A percentile compares a stretch with the other conserved stretches of the same genome.
Conservation (phyloP, 2,797 vertebrate species). For the Pipistrellus pipistrellus region DNA sequence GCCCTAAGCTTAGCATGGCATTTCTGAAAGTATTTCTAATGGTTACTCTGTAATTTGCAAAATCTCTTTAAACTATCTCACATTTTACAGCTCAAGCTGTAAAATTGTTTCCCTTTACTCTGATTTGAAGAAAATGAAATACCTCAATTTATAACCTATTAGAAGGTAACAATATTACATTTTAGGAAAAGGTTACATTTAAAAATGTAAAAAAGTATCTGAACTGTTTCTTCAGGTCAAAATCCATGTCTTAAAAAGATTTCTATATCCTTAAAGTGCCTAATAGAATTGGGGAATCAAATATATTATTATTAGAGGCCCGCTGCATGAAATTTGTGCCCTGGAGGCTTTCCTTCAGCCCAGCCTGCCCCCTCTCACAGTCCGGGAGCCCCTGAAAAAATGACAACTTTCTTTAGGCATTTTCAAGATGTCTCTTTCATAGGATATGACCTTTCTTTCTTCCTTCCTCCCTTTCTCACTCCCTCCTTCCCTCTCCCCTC, state of each 20-base stretch:
- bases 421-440: too few relatives aligned
- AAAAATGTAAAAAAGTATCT: slow-evolving; percentile 13
- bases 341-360: too few relatives aligned
- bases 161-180: slow-evolving; percentile 12
- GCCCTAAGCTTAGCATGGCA: neutral
- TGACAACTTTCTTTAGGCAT: too few relatives aligned
- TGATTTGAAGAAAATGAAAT: slow-evolving; percentile 31
- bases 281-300: neutral
- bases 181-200: slow-evolving; percentile 28
- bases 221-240: slow-evolving; percentile 2
- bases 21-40: slow-evolving; percentile 8
- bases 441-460: too few relatives aligned
- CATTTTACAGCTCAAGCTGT: too few relatives aligned
- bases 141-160: slow-evolving; percentile 11
- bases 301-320: neutral
- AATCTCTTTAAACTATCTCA: neutral
- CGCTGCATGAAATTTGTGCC: too few relatives aligned
- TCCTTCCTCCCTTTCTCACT: too few relatives aligned
- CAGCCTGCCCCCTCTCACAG: too few relatives aligned
- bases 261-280: neutral
- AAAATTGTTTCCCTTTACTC: slow-evolving; percentile 26
- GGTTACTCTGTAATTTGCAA: neutral
- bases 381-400: too few relatives aligned
- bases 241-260: neutral
- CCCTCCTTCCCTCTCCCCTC: too few relatives aligned